These are phyloP conservation scores for Adoxophyes honmai DNA, from an alignment of 1,140 invertebrate species.

Conservation along the genomic window DNA sequence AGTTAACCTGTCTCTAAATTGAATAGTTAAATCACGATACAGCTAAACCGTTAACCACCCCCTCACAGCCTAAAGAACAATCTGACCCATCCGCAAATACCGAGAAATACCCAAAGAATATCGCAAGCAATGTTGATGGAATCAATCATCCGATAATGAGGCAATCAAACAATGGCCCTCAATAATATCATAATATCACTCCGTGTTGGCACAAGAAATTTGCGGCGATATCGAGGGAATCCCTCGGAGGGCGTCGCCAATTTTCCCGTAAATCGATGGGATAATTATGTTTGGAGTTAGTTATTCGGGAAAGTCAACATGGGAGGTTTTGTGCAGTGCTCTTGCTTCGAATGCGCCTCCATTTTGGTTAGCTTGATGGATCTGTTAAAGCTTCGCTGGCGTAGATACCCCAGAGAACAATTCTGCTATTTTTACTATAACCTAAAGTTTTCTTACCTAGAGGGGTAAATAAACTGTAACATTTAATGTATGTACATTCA, in stretches of 20 bases:
- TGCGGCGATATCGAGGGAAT: constrained; percentile 62
- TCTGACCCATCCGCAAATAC: constrained; percentile 2
- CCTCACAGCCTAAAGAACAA: background rate
- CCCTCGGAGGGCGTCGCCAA: constrained; percentile 58
- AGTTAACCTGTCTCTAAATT: too few species aligned
- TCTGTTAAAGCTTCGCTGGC: too few species aligned
- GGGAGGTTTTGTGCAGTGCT: constrained; percentile 26
- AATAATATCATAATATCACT: constrained; percentile 57
- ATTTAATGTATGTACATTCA: too few species aligned
- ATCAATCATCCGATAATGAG: constrained; percentile 70
- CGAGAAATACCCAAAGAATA: constrained; percentile 13
- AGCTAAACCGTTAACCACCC: too few species aligned
- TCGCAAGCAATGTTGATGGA: constrained; percentile 62
- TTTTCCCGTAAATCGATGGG: constrained; percentile 65
- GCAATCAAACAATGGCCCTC: constrained; percentile 69
- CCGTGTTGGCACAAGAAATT: constrained; percentile 70
- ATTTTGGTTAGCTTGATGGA: too few species aligned
- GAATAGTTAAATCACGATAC: too few species aligned
- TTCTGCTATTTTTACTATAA: too few species aligned
- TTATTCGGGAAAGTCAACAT: constrained; percentile 71
- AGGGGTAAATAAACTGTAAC: too few species aligned
- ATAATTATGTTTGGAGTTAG: constrained; percentile 76
- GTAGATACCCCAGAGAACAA: too few species aligned
- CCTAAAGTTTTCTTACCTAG: too few species aligned
- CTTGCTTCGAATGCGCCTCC: too few species aligned